Conservation (phyloP, 1,140 invertebrate genomes). For the Cydia splendana region DNA sequence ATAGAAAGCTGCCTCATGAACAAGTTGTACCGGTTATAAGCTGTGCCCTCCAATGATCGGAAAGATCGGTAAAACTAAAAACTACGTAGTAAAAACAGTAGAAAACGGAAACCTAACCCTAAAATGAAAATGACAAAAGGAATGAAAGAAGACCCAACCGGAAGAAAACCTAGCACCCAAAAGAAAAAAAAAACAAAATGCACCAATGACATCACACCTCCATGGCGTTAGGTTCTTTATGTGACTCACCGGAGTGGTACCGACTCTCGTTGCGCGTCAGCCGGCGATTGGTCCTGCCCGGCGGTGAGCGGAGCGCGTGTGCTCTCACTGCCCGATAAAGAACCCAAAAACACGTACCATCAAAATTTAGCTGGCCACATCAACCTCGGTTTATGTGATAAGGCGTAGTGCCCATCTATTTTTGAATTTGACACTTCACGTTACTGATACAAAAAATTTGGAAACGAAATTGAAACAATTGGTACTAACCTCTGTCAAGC, state of each 20-base stretch:
- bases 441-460: conserved; percentile 45
- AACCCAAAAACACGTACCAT: conserved; percentile 55
- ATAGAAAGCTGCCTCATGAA: conserved; percentile 16
- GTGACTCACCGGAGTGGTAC: conserved; percentile 95
- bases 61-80: conserved; percentile 19
- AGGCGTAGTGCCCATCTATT: neutral
- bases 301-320: conserved; percentile 79
- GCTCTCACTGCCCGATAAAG: conserved; percentile 69
- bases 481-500: too few species aligned
- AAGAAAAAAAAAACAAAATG: conserved; percentile 34
- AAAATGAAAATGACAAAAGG: conserved; percentile 9
- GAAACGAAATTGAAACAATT: conserved; percentile 45
- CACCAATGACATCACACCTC: conserved; percentile 31
- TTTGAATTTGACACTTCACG: neutral
- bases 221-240: conserved; percentile 46
- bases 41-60: neutral
- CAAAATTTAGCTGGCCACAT: conserved; percentile 50
- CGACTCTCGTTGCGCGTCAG: conserved; percentile 96
- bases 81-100: neutral
- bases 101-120: neutral
- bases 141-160: conserved; percentile 20
- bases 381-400: neutral
- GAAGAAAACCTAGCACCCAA: conserved; percentile 21
- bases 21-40: conserved; percentile 23
- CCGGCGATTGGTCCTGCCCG: conserved; percentile 90